Evolutionary conservation across 2,113 vertebrate genomes (phyloP).

Genomic region (Nibea coibor): DNA sequence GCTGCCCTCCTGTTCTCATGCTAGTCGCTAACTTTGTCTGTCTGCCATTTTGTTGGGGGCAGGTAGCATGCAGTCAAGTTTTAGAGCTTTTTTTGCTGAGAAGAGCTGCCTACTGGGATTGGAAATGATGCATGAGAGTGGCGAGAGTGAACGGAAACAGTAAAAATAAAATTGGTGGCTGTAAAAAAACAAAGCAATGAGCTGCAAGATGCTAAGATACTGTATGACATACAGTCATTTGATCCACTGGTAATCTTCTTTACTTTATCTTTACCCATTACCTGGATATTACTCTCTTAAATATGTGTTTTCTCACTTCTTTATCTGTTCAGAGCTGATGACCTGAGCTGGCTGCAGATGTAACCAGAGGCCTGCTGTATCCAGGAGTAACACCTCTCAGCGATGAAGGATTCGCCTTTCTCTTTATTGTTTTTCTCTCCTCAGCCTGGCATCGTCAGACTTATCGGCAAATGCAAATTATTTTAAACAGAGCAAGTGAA

Average conservation of each 20-base stretch:
- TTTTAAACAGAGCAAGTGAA: too few relatives aligned
- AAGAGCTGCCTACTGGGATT: too few relatives aligned
- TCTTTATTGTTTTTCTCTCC: not conserved
- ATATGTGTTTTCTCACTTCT: not conserved
- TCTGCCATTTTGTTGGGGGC: not conserved
- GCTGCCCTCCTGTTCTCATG: not conserved
- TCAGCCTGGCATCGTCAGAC: too few relatives aligned
- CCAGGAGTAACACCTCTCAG: not conserved
- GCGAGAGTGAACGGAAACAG: not conserved
- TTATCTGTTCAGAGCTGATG: constrained; percentile 77
- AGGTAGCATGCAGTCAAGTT: not conserved
- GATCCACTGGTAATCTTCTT: too few relatives aligned
- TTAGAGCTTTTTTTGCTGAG: not conserved
- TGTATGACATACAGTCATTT: too few relatives aligned
- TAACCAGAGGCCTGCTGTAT: constrained; percentile 32
- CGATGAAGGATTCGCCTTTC: not conserved
- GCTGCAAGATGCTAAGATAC: not conserved
- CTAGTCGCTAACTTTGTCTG: not conserved
- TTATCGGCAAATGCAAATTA: too few relatives aligned
- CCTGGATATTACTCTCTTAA: not conserved
- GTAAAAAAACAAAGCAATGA: not conserved
- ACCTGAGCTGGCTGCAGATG: constrained; percentile 82
- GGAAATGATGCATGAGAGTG: not conserved
- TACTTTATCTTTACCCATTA: not conserved
- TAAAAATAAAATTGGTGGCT: not conserved